Evolutionary conservation across 2,797 vertebrate genomes (phyloP), one percentile per base, ranked within the genome.

Genomic region (Melopsittacus undulatus): DNA sequence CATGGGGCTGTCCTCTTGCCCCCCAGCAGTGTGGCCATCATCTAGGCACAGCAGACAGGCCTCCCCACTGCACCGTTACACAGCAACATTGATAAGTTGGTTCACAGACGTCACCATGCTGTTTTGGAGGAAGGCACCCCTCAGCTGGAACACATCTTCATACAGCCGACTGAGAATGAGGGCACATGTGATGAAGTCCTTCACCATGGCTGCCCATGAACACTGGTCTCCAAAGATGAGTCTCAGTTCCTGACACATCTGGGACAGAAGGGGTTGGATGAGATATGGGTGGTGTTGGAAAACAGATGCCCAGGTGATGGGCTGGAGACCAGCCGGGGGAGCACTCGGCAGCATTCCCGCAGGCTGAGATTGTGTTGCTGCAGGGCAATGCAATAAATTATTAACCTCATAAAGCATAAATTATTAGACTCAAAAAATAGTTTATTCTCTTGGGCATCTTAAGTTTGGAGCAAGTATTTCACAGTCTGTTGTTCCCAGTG

Each of bases 51-150:
- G 27, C 43, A 23, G 36, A 12, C 0, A 0, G 18, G 27, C 22
- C 7, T 68, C 18, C 54, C 13, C 5, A 6, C 11, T 11, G 16
- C 38, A 9, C 13, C 2, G 1, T 29, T 36, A 36, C 42, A 63
- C 9, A 13, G 18, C 1, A 0, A 8, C 26, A 20, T 23, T 1
- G 0, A 15, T 12, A 12, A n/a, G 3, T 6, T 4, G 34, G 6
- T 5, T 13, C 15, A 36, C 22, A 23, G 36, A 67, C 1, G 5
- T 27, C 34, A 9, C 4, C 1, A 0, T 4, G 16, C 2, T 5
- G 6, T 7, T 48, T 48, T 74, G 52, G 46, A 79, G 27, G 30
- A 26, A 29, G 18, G 8, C 5, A 22, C 4, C 21, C 22, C 8
- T 30, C 4, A 7, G 32, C 54, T 42, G 54, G 32, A 56, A n/a